A percentile compares a stretch with the other conserved stretches of the same genome.
phyloP scores from a whole-genome alignment of 2,797 vertebrate genomes.

The Enteromius unitaeniatus region DNA sequence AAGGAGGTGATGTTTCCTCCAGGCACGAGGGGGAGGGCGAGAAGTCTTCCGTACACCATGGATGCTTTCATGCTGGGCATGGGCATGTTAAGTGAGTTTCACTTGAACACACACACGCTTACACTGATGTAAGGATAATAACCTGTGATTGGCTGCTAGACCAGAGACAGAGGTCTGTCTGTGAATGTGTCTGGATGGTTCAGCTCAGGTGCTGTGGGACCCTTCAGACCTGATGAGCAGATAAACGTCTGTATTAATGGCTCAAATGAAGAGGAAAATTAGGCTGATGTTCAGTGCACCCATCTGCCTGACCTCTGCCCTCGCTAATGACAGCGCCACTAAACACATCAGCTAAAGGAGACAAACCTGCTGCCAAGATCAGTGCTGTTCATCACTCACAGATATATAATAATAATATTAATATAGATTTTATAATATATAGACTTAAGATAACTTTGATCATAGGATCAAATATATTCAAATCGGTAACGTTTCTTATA shows the following conservation, averaged over 20 bases:
- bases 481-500: background rate
- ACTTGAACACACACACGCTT: no score
- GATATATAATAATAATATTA: background rate
- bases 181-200: background rate
- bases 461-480: background rate
- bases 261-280: constrained; percentile 99
- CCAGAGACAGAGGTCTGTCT: background rate
- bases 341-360: constrained; percentile 30
- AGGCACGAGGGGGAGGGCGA: constrained; percentile 88
- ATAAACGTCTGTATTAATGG: constrained; percentile 89
- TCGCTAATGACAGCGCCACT: constrained; percentile 69
- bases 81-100: constrained; percentile 90
- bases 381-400: constrained; percentile 25
- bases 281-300: constrained; percentile 98
- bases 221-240: constrained; percentile 73
- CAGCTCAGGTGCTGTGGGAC: constrained; percentile 2
- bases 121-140: background rate
- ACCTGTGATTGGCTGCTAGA: background rate
- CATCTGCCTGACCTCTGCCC: constrained; percentile 87
- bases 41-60: constrained; percentile 90
- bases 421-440: background rate
- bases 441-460: background rate
- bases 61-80: constrained; percentile 92
- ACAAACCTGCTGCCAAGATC: constrained; percentile 35
- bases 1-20: constrained; percentile 94